Evolutionary conservation across 2,888 invertebrate genomes (phyloP), one percentile per base, ranked within the genome.

Genomic region (Harpagoxenus sublaevis): DNA sequence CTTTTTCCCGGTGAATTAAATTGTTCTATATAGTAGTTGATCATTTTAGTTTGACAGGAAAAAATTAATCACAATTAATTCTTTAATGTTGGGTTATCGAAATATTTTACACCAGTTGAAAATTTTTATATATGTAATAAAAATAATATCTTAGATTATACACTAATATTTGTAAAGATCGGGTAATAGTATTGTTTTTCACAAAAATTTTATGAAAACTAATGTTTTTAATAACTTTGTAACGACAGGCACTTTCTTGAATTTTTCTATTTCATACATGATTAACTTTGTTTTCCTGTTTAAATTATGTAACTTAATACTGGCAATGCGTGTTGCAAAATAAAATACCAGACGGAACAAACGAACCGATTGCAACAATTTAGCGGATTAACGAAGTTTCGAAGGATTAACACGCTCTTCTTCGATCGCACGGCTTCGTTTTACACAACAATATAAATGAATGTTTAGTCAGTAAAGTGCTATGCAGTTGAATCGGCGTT

Each of bases 41-140:
- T 81, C 28, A 51, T 71, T 81, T 55, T 48, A 28, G 23, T 71
- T 81, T 60, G 60, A 60, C 28, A 3, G 71, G 39, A 71, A 23
- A 71, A 23, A 81, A 62, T 81, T 71, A 71, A 71, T 81, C 48
- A 55, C 57, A 23, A 55, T 55, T 57, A 65, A 77, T 77, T 77
- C 55, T 81, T 81, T 81, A 81, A 81, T 60, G 8, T 81, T 35
- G 31, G 23, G 1, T 79, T 48, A 70, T 70, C 28, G 48, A 71
- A 81, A 62, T 71, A 60, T 70, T 60, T 15, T 4, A 3, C 79
- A 31, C 28, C 3, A 8, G 8, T 39, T 70, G 45, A 45, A 57
- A 18, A 23, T 57, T 23, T 35, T 12, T 28, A 18, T 28, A 15
- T 65, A 23, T 10, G 8, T 10, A 78, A 45, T 31, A 57, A 74